Percentiles rank a stretch among this genome's conserved stretches.
phyloP scores from a whole-genome alignment of 2,888 invertebrate genomes.

The Ennomos quercinarius region DNA sequence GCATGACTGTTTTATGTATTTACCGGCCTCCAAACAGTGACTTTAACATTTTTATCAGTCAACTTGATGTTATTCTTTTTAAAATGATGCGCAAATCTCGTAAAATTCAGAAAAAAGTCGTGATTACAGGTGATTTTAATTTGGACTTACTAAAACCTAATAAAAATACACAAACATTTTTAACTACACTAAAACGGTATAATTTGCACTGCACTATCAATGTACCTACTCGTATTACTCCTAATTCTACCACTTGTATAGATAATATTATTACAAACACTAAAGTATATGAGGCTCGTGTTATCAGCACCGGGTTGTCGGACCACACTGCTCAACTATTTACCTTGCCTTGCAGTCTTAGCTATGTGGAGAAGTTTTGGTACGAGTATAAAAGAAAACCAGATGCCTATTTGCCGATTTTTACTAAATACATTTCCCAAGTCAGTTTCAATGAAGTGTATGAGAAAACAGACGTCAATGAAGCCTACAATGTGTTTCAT shows the following conservation, averaged over 20 bases:
- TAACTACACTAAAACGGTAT: not conserved
- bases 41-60: not conserved
- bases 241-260: not conserved
- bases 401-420: not conserved
- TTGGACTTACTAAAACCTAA: not conserved
- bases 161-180: not conserved
- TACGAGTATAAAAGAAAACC: not conserved
- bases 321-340: conserved; percentile 1
- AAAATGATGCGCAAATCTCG: not conserved
- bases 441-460: not conserved
- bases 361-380: not conserved
- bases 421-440: not conserved
- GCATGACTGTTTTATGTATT: not conserved
- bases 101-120: not conserved
- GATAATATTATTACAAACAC: not conserved
- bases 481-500: not conserved
- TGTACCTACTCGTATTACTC: conserved; percentile 1
- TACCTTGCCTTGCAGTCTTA: not conserved
- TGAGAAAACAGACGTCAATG: not conserved
- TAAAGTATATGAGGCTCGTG: not conserved
- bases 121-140: not conserved
- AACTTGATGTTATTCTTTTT: not conserved
- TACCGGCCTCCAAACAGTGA: not conserved
- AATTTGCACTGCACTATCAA: not conserved
- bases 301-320: not conserved